phyloP scores from a whole-genome alignment of 2,888 invertebrate genomes.

The Leptopilina drosophilae region DNA sequence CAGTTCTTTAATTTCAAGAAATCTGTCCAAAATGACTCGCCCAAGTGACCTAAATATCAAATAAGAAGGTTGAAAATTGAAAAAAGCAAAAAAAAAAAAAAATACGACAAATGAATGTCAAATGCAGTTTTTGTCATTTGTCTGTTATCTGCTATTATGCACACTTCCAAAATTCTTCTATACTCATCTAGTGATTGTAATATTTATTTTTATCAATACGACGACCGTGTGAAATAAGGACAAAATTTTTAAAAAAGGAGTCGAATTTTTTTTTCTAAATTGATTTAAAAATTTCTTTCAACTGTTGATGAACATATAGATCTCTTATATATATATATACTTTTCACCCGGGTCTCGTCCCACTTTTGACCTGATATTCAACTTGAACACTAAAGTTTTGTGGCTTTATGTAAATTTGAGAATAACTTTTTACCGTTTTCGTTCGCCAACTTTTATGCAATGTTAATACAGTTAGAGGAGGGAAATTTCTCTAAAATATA shows the following conservation, averaged over 20 bases:
- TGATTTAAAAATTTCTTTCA: background rate
- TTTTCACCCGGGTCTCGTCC: conserved; percentile 44
- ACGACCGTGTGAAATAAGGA: too few relatives aligned
- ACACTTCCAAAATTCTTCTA: too few relatives aligned
- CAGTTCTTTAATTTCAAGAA: conserved; percentile 13
- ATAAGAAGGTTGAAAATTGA: background rate
- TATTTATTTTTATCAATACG: too few relatives aligned
- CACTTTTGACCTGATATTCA: conserved; percentile 48
- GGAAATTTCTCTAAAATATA: background rate
- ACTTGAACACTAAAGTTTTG: conserved; percentile 52
- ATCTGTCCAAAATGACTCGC: background rate
- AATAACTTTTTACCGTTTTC: conserved; percentile 47
- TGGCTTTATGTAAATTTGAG: conserved; percentile 53
- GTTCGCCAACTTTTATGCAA: background rate
- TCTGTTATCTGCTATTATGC: too few relatives aligned
- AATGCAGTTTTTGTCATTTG: too few relatives aligned
- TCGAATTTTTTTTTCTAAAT: background rate
- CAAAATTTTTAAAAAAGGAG: too few relatives aligned
- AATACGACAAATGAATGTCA: background rate
- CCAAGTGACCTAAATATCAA: background rate
- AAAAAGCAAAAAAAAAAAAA: background rate
- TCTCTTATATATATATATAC: too few relatives aligned
- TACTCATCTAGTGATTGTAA: too few relatives aligned
- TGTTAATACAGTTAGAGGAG: background rate
- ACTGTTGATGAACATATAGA: background rate